phyloP scores from a whole-genome alignment of 37 sponge, comb jelly and placozoan genomes.

The Mnemiopsis leidyi region DNA sequence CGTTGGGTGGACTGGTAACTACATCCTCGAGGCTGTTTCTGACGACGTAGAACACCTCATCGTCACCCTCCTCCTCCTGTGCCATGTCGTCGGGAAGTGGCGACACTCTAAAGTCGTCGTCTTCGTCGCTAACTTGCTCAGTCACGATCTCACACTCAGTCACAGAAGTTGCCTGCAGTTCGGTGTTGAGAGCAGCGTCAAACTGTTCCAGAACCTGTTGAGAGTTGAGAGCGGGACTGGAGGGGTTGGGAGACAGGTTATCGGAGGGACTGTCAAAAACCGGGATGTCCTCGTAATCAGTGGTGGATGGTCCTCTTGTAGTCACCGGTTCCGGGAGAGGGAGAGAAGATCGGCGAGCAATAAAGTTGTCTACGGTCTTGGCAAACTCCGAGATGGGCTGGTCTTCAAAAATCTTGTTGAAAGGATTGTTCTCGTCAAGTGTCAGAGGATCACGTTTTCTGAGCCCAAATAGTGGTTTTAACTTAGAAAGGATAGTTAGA shows the following conservation, averaged over 20 bases:
- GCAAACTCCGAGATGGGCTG: slow-evolving; percentile 17
- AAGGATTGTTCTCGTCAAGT: slow-evolving; percentile 21
- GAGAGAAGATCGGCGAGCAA: slow-evolving; percentile 40
- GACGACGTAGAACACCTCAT: not conserved
- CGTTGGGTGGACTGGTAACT: not conserved
- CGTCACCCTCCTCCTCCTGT: not conserved
- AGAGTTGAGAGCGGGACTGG: not conserved
- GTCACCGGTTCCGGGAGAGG: not conserved
- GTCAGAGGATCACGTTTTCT: not conserved
- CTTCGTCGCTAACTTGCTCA: not conserved
- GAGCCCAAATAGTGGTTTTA: not conserved
- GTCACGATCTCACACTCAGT: not conserved
- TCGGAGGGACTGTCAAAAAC: slow-evolving; percentile 49
- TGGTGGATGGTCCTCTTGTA: not conserved
- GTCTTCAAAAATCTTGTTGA: slow-evolving; percentile 47
- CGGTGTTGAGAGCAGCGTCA: not conserved
- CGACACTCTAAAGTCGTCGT: not conserved
- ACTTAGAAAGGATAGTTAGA: slow-evolving; percentile 6
- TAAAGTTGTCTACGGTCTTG: slow-evolving; percentile 26
- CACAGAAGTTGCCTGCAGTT: not conserved
- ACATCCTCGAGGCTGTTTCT: not conserved
- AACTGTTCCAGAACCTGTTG: not conserved
- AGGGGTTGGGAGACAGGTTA: not conserved
- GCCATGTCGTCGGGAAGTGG: not conserved
- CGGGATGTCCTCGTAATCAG: slow-evolving; percentile 10